Evolutionary conservation across 2,888 invertebrate species (phyloP), one percentile per base, ranked within the genome.

Genomic region (Megastigmus dorsalis): DNA sequence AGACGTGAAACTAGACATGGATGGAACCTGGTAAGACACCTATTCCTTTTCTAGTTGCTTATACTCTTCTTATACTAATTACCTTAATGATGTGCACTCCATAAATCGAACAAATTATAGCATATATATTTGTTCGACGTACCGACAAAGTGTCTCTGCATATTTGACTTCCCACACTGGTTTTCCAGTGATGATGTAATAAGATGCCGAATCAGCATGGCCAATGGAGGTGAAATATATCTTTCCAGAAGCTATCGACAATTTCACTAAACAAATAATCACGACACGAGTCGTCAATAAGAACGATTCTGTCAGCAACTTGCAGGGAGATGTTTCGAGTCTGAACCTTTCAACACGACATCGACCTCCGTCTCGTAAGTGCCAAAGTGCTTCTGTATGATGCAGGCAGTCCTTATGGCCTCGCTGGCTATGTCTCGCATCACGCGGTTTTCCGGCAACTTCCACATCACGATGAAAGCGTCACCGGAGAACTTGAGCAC

Each of bases 401-500:
- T 89, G 6, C 93, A 88, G 0, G 92, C 92, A 60, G 92, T 92
- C 79, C 93, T 92, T n/a, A 93, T 90, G 0, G 93, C 92, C 55
- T 91, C 90, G 72, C 91, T 91, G 0, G 92, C 91, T 1, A 91
- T 89, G 77, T 92, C 91, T 54, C 91, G 89, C 90, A 93, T 91
- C 0, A 90, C 88, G 41, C 89, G 82, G 38, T 88, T 89, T 0
- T 89, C 84, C 0, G 89, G 88, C 30, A 90, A 89, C 83, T 92
- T 93, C 92, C 93, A 93, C 89, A 92, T 90, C 0, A 92, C 91
- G 1, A 93, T 88, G 81, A 93, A 92, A 2, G 93, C 92, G 78
- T 93, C 93, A 0, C 91, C 93, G 9, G 92, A 92, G 82, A 93
- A 93, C 84, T 93, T 93, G 0, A 93, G 85, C 1, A 93, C 90